phyloP scores from a whole-genome alignment of 1,140 invertebrate species.

The Lepidurus couesii region DNA sequence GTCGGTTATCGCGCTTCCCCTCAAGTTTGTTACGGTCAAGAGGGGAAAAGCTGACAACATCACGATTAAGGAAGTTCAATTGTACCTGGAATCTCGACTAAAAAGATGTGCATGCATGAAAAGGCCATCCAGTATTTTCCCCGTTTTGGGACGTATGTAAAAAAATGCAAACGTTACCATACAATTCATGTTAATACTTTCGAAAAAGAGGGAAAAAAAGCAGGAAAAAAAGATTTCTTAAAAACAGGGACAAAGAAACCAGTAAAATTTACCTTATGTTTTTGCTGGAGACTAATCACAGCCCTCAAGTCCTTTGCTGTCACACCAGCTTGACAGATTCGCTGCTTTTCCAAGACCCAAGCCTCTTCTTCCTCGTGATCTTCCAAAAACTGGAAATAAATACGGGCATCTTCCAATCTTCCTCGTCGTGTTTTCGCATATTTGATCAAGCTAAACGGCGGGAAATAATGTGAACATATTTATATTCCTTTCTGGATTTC shows the following conservation, averaged over 20 bases:
- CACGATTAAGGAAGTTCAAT: neutral
- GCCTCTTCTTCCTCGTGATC: conserved; percentile 90
- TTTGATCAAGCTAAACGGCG: conserved; percentile 36
- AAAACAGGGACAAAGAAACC: neutral
- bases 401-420: conserved; percentile 80
- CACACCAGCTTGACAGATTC: conserved; percentile 82
- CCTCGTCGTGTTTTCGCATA: conserved; percentile 61
- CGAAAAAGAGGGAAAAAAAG: neutral
- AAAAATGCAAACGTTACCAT: conserved; percentile 1
- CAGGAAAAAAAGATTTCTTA: neutral
- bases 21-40: neutral
- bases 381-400: conserved; percentile 90
- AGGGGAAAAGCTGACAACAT: neutral
- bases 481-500: neutral
- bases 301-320: conserved; percentile 87
- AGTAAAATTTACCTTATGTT: conserved; percentile 70
- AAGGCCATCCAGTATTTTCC: neutral
- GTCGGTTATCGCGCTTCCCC: neutral
- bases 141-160: conserved; percentile 12
- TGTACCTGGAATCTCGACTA: conserved; percentile 19
- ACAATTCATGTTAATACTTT: neutral
- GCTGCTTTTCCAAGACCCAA: conserved; percentile 86
- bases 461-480: conserved; percentile 30
- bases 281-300: conserved; percentile 82
- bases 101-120: neutral